A percentile compares a stretch with the other conserved stretches of the same genome.
Conservation (phyloP, 2,113 vertebrate genomes). For the Poeciliopsis turrubarensis region DNA sequence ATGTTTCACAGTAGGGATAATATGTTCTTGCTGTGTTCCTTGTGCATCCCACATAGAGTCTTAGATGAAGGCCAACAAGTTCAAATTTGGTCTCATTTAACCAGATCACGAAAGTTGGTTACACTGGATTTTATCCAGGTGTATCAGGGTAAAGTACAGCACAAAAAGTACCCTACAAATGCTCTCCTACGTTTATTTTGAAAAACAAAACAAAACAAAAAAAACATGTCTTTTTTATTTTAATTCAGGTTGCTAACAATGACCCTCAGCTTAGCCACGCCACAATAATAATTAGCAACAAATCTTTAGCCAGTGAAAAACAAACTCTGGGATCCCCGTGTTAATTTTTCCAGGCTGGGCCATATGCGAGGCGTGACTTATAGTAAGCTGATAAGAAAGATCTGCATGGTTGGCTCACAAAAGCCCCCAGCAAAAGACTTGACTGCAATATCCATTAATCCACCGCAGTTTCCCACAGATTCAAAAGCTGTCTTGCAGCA, state of each 20-base stretch:
- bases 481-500: conserved; percentile 70
- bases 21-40: too few relatives aligned
- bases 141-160: too few relatives aligned
- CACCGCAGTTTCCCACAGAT: conserved; percentile 68
- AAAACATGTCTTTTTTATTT: too few relatives aligned
- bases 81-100: too few relatives aligned
- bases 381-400: conserved; percentile 60
- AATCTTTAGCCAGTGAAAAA: conserved; percentile 18
- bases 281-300: conserved; percentile 11
- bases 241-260: background rate
- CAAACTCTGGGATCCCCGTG: conserved; percentile 18
- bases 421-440: conserved; percentile 63
- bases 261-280: conserved; percentile 1
- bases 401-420: conserved; percentile 61
- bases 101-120: background rate
- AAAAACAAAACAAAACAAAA: too few relatives aligned
- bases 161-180: too few relatives aligned
- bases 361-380: conserved; percentile 33
- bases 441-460: conserved; percentile 71
- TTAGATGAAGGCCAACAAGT: too few relatives aligned
- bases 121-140: background rate
- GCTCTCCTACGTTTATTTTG: too few relatives aligned
- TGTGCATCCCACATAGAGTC: too few relatives aligned
- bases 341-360: conserved; percentile 15
- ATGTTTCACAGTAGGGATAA: too few relatives aligned